phyloP scores from a whole-genome alignment of 1,140 invertebrate genomes.

The Apocrypta bakeri region DNA sequence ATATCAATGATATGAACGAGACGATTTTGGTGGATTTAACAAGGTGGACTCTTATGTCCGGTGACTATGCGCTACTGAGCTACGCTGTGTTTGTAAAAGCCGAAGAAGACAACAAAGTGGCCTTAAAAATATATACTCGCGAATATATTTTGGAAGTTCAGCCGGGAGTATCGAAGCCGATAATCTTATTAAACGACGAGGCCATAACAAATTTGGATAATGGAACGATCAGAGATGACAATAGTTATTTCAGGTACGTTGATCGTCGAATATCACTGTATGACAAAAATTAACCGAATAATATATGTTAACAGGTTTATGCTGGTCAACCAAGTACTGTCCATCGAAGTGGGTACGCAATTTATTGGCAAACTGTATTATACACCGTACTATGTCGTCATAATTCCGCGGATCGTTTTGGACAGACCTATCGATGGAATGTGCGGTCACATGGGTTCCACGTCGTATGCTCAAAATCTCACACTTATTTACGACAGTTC shows the following conservation, averaged over 20 bases:
- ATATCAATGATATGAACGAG: slow-evolving; percentile 55
- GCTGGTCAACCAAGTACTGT: slow-evolving; percentile 23
- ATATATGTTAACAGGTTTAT: slow-evolving; percentile 13
- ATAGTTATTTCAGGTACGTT: slow-evolving; percentile 12
- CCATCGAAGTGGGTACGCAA: not conserved
- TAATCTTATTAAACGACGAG: slow-evolving; percentile 54
- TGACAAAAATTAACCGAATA: slow-evolving; percentile 3
- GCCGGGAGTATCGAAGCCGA: slow-evolving; percentile 26
- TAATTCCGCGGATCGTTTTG: slow-evolving; percentile 22
- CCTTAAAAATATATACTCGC: slow-evolving; percentile 50
- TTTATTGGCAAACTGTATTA: slow-evolving; percentile 26
- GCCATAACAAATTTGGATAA: slow-evolving; percentile 47
- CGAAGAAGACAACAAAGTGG: slow-evolving; percentile 51
- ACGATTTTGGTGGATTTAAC: slow-evolving; percentile 51
- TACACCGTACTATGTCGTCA: slow-evolving; percentile 36
- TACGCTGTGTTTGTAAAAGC: slow-evolving; percentile 59
- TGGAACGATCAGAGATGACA: slow-evolving; percentile 46
- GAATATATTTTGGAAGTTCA: slow-evolving; percentile 55
- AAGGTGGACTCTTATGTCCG: slow-evolving; percentile 60
- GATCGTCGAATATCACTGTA: slow-evolving; percentile 11
- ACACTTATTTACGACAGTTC: slow-evolving; percentile 16
- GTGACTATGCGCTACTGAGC: slow-evolving; percentile 51
- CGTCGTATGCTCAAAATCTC: not conserved
- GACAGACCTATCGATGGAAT: slow-evolving; percentile 35
- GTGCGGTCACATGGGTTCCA: slow-evolving; percentile 37